A percentile compares a stretch with the other conserved stretches of the same genome.
Evolutionary conservation across 1,140 invertebrate genomes (phyloP).

Genomic region (Trichogramma pretiosum): DNA sequence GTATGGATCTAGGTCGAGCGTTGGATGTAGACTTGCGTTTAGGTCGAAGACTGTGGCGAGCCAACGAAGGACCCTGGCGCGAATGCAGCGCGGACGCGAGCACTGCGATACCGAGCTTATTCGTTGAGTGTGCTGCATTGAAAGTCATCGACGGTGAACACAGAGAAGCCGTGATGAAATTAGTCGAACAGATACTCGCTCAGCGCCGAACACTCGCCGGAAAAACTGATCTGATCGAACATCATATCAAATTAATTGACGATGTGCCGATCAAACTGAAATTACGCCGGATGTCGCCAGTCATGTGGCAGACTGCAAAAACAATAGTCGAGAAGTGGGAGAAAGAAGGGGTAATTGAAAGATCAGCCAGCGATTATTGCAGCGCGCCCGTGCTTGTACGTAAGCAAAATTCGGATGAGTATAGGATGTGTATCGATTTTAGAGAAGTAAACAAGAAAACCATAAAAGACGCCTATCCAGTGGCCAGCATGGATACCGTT

Average conservation of each 20-base stretch:
- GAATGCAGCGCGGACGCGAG: too few species aligned
- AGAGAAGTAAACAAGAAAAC: not conserved
- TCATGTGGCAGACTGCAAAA: conserved; percentile 8
- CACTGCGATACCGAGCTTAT: too few species aligned
- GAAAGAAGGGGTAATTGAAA: conserved; percentile 27
- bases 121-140: too few species aligned
- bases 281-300: conserved; percentile 25
- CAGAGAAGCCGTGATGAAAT: too few species aligned
- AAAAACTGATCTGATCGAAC: conserved; percentile 13
- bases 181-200: not conserved
- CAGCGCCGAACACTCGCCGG: not conserved
- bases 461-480: conserved; percentile 23
- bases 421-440: conserved; percentile 38
- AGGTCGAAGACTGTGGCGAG: too few species aligned
- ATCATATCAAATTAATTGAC: conserved; percentile 28
- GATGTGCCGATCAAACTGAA: conserved; percentile 25
- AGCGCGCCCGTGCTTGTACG: conserved; percentile 35
- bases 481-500: conserved; percentile 27
- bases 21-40: too few species aligned
- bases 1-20: too few species aligned
- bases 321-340: conserved; percentile 22
- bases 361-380: conserved; percentile 29
- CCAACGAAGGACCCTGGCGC: too few species aligned
- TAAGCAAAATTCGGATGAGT: conserved; percentile 40
- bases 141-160: too few species aligned